A percentile compares a stretch with the other conserved stretches of the same genome.
Conservation (phyloP, 1,140 invertebrate genomes). For the Drosophila mayri region DNA sequence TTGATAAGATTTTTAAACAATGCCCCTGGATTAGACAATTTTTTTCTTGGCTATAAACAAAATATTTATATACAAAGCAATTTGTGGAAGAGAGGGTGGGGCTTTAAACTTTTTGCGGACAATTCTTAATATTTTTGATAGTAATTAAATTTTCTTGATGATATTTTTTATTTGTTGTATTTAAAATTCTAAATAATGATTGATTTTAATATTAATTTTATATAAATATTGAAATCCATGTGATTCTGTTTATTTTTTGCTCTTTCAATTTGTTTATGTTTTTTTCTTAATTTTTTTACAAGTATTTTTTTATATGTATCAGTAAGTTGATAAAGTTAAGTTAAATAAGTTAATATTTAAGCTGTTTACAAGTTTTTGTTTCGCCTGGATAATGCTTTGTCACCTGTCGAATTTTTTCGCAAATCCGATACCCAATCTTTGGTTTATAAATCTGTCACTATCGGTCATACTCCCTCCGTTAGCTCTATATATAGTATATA, state of each 20-base stretch:
- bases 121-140: neutral
- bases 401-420: neutral
- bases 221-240: neutral
- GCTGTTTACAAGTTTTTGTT: neutral
- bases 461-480: neutral
- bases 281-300: too few relatives aligned
- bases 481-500: neutral
- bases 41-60: neutral
- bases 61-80: neutral
- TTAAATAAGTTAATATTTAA: too few relatives aligned
- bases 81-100: neutral
- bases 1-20: constrained; percentile 48
- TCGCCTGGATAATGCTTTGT: neutral
- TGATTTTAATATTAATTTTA: neutral
- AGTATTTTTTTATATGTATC: too few relatives aligned
- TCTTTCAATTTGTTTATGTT: too few relatives aligned
- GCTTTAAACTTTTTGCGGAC: neutral
- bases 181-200: neutral
- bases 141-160: neutral
- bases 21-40: neutral
- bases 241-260: too few relatives aligned
- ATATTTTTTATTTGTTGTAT: neutral
- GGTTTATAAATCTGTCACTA: neutral
- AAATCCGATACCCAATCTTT: neutral
- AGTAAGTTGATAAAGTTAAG: too few relatives aligned